Conservation (phyloP, 2,797 vertebrate species). For the Lagocephalus sceleratus region DNA sequence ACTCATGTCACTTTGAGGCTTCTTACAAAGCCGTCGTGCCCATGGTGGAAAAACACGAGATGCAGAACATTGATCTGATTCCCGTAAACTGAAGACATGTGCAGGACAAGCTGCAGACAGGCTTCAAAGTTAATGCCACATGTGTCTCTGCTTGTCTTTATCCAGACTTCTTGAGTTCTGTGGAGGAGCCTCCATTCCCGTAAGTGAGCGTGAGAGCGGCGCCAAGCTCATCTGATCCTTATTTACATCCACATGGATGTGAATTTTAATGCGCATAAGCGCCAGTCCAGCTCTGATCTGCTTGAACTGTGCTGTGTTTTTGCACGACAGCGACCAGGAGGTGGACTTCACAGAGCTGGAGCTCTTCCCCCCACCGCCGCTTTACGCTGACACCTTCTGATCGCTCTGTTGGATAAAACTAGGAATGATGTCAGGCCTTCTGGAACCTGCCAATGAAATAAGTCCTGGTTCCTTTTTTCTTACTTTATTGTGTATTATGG, state of each 20-base stretch:
- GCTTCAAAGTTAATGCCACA: constrained; percentile 23
- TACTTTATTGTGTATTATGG: not conserved
- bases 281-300: no score
- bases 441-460: not conserved
- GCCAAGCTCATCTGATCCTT: constrained; percentile 10
- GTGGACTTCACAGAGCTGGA: constrained; percentile 68
- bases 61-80: constrained; percentile 24
- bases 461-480: constrained; percentile 6
- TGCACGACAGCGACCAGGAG: constrained; percentile 64
- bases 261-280: no score
- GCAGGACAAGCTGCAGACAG: constrained; percentile 17
- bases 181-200: constrained; percentile 69
- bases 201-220: constrained; percentile 49
- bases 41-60: constrained; percentile 39
- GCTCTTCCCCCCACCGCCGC: constrained; percentile 71
- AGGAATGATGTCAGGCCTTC: not conserved
- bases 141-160: constrained; percentile 39
- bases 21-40: constrained; percentile 9
- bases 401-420: not conserved
- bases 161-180: constrained; percentile 57
- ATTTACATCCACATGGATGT: constrained; percentile 1
- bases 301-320: constrained; percentile 6
- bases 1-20: constrained; percentile 26
- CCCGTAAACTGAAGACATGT: constrained; percentile 22
- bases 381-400: constrained; percentile 72